Evolutionary conservation across 2,888 invertebrate species (phyloP), one percentile per base, ranked within the genome.

Genomic region (Synanthedon vespiformis): DNA sequence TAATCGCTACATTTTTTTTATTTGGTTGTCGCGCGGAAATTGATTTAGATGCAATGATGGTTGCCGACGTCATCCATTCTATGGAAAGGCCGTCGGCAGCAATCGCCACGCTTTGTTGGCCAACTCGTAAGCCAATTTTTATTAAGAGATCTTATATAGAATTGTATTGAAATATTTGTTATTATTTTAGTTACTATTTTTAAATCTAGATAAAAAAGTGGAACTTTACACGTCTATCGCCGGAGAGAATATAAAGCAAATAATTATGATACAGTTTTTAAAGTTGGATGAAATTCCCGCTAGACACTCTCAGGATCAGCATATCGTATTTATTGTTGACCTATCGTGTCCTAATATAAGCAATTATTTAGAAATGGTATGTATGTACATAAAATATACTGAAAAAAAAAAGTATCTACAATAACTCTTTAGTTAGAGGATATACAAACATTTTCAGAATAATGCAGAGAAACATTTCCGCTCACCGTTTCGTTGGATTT

Each of bases 401-500:
- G 34, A 27, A 27, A 27, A 27, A 16, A 3, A 27, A 3, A 18
- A 22, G 22, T 5, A 22, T 5, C 4, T 34, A 10, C 13, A 22
- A 6, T 40, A n/a, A 10, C 4, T 51, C 18, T 34, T 10, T 22
- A 4, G 4, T 22, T 40, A 52, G 49, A 14, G 49, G 4, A 13
- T 1, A 18, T 16, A 44, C 34, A 34, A 8, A 34, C 10, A 8
- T 34, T 10, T 34, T 34, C 53, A 81, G 81, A 73, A 67, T 55
- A 67, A 58, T 51, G 34, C 61, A 54, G 56, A 60, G 52, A 67
- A 67, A 12, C 65, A 68, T 52, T 79, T 81, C 52, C 68, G 74
- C 50, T 69, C 77, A 1, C 81, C 82, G 1, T 81, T 72, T 57
- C 76, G 78, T 51, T 85, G 85, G 86, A 67, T 87, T 40, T 55